Evolutionary conservation across 1,140 invertebrate species (phyloP), one percentile per base, ranked within the genome.

Genomic region (Drosophila chauvacae): DNA sequence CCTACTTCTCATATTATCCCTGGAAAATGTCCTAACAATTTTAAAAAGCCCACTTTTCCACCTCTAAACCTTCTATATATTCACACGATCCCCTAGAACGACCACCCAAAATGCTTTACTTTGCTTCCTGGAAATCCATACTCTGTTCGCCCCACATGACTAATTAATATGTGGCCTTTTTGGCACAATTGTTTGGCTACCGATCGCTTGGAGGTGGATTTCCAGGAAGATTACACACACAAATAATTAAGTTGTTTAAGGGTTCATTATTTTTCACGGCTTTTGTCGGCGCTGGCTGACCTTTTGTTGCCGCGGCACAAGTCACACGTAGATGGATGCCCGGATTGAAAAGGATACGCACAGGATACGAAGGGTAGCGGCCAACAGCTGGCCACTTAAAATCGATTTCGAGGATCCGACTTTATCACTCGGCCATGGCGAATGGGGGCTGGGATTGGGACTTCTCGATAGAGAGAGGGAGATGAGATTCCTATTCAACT

Each of bases 181-280:
- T 85, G 81, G 73, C 81, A 85, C 81, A 85, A 85, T 85, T 85
- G 81, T 86, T 86, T 80, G 56, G 84, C 84, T 80, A 88, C 84
- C 80, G 82, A 79, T 62, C 30, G 56, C 33, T 53, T 70, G 39
- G 56, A 84, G 48, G 51, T 80, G 68, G 61, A 78, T 45, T 87
- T 87, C 84, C 80, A 78, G 84, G 84, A 87, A 87, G 62, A 69
- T 76, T 78, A 71, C 76, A 71, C 47, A 48, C 75, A 78, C 76
- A 77, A 88, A 87, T 88, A 87, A 87, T 87, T 87, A 87, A 84
- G 85, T 84, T 87, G 84, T 87, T 87, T 88, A 80, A 62, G 80
- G 77, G 64, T 68, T 80, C 84, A 87, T 87, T 87, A 87, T 84
- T 87, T 80, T 87, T 87, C 84, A 87, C 84, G 84, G 84, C 80